A percentile compares a stretch with the other conserved stretches of the same genome.
These are phyloP conservation scores for Somateria mollissima DNA, from an alignment of 2,797 vertebrate species.

Conservation along the genomic window DNA sequence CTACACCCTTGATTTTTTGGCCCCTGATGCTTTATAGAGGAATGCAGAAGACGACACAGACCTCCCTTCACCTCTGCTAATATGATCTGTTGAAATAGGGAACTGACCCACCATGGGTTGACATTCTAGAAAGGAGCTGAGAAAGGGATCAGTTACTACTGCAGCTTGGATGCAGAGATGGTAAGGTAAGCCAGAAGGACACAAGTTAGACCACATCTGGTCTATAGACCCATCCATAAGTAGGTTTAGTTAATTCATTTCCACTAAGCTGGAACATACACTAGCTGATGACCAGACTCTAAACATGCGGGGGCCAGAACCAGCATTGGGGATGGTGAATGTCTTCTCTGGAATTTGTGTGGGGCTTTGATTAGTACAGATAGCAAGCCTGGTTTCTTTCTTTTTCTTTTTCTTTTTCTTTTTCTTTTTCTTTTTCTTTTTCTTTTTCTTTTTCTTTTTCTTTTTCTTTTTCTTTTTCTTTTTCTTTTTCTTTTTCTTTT, in stretches of 20 bases:
- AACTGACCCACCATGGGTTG: neutral
- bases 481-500: no score
- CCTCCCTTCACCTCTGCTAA: neutral
- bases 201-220: neutral
- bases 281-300: neutral
- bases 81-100: neutral
- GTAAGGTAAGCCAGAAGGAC: neutral
- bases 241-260: neutral
- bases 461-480: no score
- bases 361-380: neutral
- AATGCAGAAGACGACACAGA: neutral
- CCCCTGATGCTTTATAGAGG: neutral
- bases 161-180: neutral
- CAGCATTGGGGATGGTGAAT: neutral
- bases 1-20: neutral
- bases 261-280: neutral
- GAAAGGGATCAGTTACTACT: neutral
- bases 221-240: neutral
- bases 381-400: no score
- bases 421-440: no score
- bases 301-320: neutral
- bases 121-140: neutral
- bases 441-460: no score
- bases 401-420: no score
- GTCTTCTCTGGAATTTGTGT: neutral